Base-by-base conservation (phyloP, 1,140 invertebrate species). In the Drosophila littoralis region DNA sequence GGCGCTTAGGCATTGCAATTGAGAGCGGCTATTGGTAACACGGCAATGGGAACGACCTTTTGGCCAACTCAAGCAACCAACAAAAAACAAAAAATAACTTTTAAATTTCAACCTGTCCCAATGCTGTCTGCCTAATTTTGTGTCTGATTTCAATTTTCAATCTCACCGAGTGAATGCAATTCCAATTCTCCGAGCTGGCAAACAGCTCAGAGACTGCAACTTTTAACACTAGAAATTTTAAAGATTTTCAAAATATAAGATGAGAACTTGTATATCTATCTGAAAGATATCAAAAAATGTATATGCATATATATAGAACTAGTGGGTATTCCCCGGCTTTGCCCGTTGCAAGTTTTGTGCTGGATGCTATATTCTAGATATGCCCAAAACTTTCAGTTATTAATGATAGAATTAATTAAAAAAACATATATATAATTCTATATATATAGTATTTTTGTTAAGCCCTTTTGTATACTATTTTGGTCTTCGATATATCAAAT, bases 71-170 rank as follows among this genome's bases (percentile, higher is more conserved):
- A 57, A 55, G 46, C 45, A 50, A n/a, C 43, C 36, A 35, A 58
- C n/a, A 43, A 54, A 33, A 59, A 50, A 15, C 40, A 38, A 45
- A 58, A 38, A 48, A 51, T 28, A 51, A 38, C 28, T 51, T 81
- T 52, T 64, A 48, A 75, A 51, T 75, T 60, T 66, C 76, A 85
- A 85, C 76, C 72, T 86, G 75, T 74, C 75, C 65, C 68, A 64
- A 28, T 61, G 59, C 33, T 15, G 79, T 86, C 75, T 76, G 83
- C 75, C 83, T 77, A 69, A 83, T 83, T 86, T 86, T 74, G 71
- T 59, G 73, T 72, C 83, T 86, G 88, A 86, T 86, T 86, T 86
- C 83, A 86, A 86, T 88, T 86, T 88, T 63, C 69, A 82, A 73
- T 68, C 58, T 4, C 66, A 64, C 32, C 8, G 40, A 45, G 58